These are phyloP conservation scores for Quadroppia sp. DNA, from an alignment of 2,888 invertebrate genomes.

Conservation along the genomic window DNA sequence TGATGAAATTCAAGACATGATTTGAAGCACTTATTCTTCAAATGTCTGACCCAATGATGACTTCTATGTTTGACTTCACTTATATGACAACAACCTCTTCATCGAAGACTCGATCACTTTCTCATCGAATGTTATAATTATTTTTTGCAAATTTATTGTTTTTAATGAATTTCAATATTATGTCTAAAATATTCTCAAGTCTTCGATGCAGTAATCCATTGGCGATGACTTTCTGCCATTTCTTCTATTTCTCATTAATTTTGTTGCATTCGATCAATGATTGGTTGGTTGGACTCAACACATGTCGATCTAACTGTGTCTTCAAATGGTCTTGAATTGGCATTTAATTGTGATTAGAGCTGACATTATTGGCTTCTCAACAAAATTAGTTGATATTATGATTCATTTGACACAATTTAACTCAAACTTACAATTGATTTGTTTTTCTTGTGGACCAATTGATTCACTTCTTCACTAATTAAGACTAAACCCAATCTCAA, in stretches of 20 bases:
- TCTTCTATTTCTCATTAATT: not conserved
- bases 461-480: not conserved
- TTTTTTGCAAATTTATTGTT: too few species aligned
- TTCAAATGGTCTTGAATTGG: not conserved
- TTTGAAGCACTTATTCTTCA: too few species aligned
- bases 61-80: too few species aligned
- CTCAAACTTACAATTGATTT: not conserved
- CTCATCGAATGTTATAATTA: too few species aligned
- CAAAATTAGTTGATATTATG: not conserved
- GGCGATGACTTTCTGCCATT: conserved; percentile 17
- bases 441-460: not conserved
- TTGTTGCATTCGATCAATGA: not conserved
- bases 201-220: not conserved
- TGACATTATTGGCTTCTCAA: not conserved
- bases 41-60: too few species aligned
- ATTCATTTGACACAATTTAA: conserved; percentile 1
- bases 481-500: not conserved
- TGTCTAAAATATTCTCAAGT: too few species aligned
- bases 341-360: not conserved
- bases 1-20: conserved; percentile 5
- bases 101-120: too few species aligned
- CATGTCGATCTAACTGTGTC: not conserved
- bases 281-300: not conserved
- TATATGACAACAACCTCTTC: too few species aligned
- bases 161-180: too few species aligned